A percentile compares a stretch with the other conserved stretches of the same genome.
Evolutionary conservation across 2,113 vertebrate species (phyloP).

Genomic region (Seriola dumerili): DNA sequence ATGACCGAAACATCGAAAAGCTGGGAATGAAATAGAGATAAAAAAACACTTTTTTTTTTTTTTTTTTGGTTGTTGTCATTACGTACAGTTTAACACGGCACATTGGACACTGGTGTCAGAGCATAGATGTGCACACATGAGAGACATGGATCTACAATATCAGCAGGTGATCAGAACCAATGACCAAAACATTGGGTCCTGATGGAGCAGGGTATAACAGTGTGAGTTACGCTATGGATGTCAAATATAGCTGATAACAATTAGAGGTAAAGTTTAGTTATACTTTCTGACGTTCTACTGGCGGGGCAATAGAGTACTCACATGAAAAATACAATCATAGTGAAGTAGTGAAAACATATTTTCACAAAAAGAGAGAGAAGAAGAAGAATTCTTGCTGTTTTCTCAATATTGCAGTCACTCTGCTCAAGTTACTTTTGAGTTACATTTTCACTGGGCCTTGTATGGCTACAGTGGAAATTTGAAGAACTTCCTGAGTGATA

Average conservation of each 20-base stretch:
- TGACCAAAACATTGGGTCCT: conserved; percentile 66
- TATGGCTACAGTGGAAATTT: background rate
- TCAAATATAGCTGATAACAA: conserved; percentile 14
- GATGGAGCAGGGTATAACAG: conserved; percentile 34
- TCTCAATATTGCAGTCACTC: background rate
- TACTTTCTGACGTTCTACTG: conserved; percentile 1
- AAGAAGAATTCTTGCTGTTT: background rate
- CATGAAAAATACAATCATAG: background rate
- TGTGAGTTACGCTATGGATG: conserved; percentile 16
- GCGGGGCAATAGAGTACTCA: background rate
- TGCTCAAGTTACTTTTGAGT: background rate
- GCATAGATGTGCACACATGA: conserved; percentile 37
- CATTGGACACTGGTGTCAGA: conserved; percentile 52
- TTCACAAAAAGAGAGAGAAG: background rate
- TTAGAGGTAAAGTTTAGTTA: conserved; percentile 24
- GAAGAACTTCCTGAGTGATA: background rate
- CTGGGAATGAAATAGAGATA: conserved; percentile 55
- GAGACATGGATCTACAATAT: conserved; percentile 45
- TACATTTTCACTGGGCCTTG: background rate
- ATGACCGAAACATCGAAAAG: conserved; percentile 49
- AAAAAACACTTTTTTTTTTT: background rate
- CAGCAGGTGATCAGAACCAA: conserved; percentile 59
- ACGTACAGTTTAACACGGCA: conserved; percentile 27
- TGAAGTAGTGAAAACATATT: background rate
- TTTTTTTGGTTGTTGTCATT: conserved; percentile 24